phyloP scores from a whole-genome alignment of 2,888 invertebrate genomes.

The Coecobrya sp. region DNA sequence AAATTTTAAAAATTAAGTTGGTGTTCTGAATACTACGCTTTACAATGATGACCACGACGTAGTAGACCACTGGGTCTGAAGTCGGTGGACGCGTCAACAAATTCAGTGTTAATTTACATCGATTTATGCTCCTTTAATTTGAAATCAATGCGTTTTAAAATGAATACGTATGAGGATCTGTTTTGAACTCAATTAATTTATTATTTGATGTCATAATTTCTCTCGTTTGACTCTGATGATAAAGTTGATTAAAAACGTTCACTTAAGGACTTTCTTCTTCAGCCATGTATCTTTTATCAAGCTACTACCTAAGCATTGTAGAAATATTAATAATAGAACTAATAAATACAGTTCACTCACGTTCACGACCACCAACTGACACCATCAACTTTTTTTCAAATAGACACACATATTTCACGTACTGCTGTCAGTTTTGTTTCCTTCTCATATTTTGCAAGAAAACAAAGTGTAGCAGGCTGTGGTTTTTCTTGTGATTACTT shows the following conservation, averaged over 20 bases:
- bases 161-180: background rate
- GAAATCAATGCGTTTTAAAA: conserved; percentile 21
- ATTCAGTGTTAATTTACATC: conserved; percentile 9
- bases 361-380: conserved; percentile 51
- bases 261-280: background rate
- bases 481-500: no score
- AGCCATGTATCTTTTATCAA: background rate
- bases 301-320: background rate
- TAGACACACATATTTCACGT: conserved; percentile 33
- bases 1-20: no score
- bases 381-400: conserved; percentile 3
- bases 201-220: conserved; percentile 60
- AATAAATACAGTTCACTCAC: background rate
- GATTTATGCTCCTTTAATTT: conserved; percentile 20
- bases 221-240: conserved; percentile 15
- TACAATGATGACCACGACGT: background rate
- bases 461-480: conserved; percentile 16
- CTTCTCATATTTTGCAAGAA: background rate
- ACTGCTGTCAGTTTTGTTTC: conserved; percentile 31
- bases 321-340: background rate
- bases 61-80: background rate
- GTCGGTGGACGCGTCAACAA: background rate
- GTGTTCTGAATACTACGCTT: no score
- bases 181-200: conserved; percentile 59
- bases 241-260: conserved; percentile 43